Percentiles rank a stretch among this genome's conserved stretches.
phyloP scores from a whole-genome alignment of 1,140 invertebrate species.

The Temnothorax longispinosus region DNA sequence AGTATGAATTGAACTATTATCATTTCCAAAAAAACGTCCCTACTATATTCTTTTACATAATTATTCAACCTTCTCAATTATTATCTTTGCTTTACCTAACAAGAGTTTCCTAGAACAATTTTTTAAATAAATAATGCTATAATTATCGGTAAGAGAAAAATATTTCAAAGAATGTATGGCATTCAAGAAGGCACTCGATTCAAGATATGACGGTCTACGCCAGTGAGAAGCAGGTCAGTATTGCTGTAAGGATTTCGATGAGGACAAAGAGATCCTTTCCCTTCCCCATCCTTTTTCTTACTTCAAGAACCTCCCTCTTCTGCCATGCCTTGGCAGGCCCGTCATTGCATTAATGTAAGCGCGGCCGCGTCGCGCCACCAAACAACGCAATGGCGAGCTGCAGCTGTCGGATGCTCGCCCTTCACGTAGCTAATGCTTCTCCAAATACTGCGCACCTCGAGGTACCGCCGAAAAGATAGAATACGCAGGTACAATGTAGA shows the following conservation, averaged over 20 bases:
- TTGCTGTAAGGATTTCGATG: slow-evolving; percentile 68
- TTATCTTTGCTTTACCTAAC: not conserved
- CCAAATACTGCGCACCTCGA: slow-evolving; percentile 2
- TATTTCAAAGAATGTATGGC: not conserved
- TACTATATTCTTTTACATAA: not conserved
- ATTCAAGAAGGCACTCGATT: not conserved
- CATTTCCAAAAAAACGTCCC: not conserved
- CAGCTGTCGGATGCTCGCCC: slow-evolving; percentile 66
- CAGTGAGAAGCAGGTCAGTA: slow-evolving; percentile 75
- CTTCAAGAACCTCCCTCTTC: slow-evolving; percentile 39
- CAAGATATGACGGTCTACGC: slow-evolving; percentile 56
- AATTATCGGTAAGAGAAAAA: not conserved
- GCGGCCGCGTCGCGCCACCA: slow-evolving; percentile 41
- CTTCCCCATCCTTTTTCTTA: slow-evolving; percentile 51
- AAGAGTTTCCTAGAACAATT: not conserved
- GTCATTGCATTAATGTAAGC: slow-evolving; percentile 69
- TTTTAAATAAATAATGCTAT: not conserved
- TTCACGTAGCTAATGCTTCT: slow-evolving; percentile 51
- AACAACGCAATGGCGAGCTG: slow-evolving; percentile 55
- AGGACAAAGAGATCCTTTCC: slow-evolving; percentile 77
- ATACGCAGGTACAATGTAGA: not conserved
- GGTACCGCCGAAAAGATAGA: slow-evolving; percentile 14
- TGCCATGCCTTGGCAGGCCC: slow-evolving; percentile 36
- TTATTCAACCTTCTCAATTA: not conserved
- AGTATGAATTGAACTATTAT: not conserved